These are phyloP conservation scores for Colletes collaris DNA, from an alignment of 2,888 invertebrate genomes.

Conservation along the genomic window DNA sequence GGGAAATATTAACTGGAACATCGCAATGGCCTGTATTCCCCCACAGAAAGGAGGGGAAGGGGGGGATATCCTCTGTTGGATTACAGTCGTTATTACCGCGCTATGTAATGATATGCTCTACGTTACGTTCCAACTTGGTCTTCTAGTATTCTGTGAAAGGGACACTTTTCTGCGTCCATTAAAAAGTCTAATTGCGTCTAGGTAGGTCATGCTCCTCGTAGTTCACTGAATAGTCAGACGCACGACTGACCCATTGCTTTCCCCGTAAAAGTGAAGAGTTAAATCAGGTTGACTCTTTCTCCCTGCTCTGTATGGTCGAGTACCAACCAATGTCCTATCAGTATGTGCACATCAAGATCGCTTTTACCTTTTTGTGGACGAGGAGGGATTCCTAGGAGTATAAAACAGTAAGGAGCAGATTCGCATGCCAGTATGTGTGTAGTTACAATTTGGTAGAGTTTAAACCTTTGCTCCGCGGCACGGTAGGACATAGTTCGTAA, in stretches of 20 bases:
- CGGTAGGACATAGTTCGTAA: neutral
- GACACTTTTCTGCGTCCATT: slow-evolving; percentile 46
- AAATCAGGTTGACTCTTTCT: slow-evolving; percentile 79
- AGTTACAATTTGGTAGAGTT: slow-evolving; percentile 61
- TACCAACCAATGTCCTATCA: slow-evolving; percentile 77
- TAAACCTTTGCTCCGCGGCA: neutral
- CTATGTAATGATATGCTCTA: neutral
- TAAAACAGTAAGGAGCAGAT: slow-evolving; percentile 77
- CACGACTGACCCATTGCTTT: slow-evolving; percentile 71
- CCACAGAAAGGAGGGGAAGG: neutral
- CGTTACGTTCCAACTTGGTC: neutral
- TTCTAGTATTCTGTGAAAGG: slow-evolving; percentile 24
- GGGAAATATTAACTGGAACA: neutral
- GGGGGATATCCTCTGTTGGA: no score
- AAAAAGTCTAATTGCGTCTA: slow-evolving; percentile 59
- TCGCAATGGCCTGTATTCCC: no score
- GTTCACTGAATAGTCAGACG: slow-evolving; percentile 54
- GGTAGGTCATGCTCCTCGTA: slow-evolving; percentile 62
- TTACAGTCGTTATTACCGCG: neutral
- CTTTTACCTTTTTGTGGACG: slow-evolving; percentile 76
- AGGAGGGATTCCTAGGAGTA: slow-evolving; percentile 78
- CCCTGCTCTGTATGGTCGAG: slow-evolving; percentile 76
- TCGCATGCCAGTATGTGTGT: slow-evolving; percentile 73
- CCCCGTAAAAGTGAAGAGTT: slow-evolving; percentile 76
- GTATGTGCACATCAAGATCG: slow-evolving; percentile 69